Evolutionary conservation across 2,113 vertebrate species (phyloP).

Genomic region (Irena cyanogastra): DNA sequence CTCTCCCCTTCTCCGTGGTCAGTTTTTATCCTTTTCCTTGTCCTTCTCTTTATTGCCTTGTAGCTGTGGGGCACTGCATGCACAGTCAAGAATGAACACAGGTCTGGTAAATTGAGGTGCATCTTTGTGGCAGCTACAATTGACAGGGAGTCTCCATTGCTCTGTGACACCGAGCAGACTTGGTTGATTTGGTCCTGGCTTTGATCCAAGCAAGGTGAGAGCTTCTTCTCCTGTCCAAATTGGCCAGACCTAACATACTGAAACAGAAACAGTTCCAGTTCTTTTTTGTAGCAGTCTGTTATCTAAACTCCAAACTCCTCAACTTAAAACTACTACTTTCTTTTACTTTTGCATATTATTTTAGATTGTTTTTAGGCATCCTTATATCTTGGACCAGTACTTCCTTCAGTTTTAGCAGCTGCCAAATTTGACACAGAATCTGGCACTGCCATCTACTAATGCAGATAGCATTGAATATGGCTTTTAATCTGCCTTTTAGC

Average conservation of each 20-base stretch:
- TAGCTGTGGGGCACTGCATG: too few species aligned
- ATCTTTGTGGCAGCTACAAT: neutral
- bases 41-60: neutral
- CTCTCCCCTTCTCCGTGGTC: neutral
- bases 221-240: neutral
- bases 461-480: neutral
- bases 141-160: neutral
- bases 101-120: rapidly evolving
- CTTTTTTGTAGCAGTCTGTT: neutral
- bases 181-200: neutral
- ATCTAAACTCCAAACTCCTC: neutral
- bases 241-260: neutral
- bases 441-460: neutral
- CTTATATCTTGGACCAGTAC: neutral
- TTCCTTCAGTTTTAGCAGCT: neutral
- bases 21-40: neutral
- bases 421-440: neutral
- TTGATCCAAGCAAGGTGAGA: neutral
- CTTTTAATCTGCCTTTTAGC: neutral
- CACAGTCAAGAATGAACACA: rapidly evolving
- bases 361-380: neutral
- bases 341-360: neutral
- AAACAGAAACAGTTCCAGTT: neutral
- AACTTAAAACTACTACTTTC: neutral
- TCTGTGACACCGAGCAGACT: neutral